Evolutionary conservation across 2,888 invertebrate genomes (phyloP).

Genomic region (Catocala fraxini): DNA sequence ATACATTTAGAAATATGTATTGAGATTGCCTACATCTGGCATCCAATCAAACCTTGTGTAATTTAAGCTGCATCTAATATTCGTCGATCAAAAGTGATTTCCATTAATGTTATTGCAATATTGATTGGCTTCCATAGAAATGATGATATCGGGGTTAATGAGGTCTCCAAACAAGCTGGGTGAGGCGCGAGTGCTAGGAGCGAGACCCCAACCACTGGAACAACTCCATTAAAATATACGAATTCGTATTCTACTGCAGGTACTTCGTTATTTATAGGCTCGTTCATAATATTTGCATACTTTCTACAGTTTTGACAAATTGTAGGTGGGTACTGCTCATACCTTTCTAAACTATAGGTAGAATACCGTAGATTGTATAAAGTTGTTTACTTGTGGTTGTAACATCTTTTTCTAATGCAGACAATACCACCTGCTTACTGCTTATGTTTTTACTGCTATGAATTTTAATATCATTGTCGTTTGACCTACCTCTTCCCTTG

Average conservation of each 20-base stretch:
- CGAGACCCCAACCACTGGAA: constrained; percentile 37
- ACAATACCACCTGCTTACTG: too few relatives aligned
- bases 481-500: too few relatives aligned
- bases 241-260: constrained; percentile 16
- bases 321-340: background rate
- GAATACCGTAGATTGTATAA: background rate
- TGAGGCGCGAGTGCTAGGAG: constrained; percentile 35
- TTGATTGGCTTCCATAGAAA: constrained; percentile 49
- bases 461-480: too few relatives aligned
- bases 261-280: constrained; percentile 21
- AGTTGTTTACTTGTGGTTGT: background rate
- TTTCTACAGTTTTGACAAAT: constrained; percentile 29
- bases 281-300: constrained; percentile 20
- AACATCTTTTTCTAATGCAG: background rate
- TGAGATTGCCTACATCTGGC: constrained; percentile 1
- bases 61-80: constrained; percentile 23
- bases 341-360: constrained; percentile 1
- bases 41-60: constrained; percentile 19
- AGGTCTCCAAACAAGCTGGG: constrained; percentile 50
- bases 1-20: constrained; percentile 3
- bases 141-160: constrained; percentile 57
- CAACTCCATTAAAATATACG: constrained; percentile 24
- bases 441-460: too few relatives aligned
- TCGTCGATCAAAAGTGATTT: constrained; percentile 26
- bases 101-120: constrained; percentile 47